phyloP scores from a whole-genome alignment of 2,113 vertebrate genomes.

The Picathartes gymnocephalus region DNA sequence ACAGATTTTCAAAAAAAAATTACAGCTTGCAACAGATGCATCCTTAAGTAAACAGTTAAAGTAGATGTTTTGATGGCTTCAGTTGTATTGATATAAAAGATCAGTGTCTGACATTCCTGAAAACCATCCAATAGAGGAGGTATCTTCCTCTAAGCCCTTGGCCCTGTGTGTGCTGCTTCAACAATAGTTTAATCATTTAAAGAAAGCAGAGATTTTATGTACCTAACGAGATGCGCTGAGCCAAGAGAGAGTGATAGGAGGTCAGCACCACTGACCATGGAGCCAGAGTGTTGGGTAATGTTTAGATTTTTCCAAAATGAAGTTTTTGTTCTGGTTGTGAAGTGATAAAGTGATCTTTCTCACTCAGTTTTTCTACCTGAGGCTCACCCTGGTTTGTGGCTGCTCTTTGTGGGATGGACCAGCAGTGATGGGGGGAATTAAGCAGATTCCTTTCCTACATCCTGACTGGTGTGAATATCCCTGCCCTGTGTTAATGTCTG shows the following conservation, averaged over 20 bases:
- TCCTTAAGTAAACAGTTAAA: slow-evolving; percentile 47
- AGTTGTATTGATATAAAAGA: slow-evolving; percentile 12
- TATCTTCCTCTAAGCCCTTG: background rate
- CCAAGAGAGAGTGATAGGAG: background rate
- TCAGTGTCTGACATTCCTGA: slow-evolving; percentile 1
- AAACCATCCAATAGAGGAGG: background rate
- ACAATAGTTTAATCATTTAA: background rate
- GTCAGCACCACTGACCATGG: background rate
- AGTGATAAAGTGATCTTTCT: background rate
- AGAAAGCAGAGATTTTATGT: background rate
- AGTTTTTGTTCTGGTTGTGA: background rate
- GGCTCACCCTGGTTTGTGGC: background rate
- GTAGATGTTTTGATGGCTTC: slow-evolving; percentile 37
- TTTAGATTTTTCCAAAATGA: background rate
- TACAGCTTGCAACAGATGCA: slow-evolving; percentile 28
- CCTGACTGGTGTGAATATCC: background rate
- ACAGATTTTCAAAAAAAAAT: slow-evolving; percentile 21
- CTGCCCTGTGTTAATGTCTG: background rate
- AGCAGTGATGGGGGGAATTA: background rate
- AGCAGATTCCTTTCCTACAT: background rate
- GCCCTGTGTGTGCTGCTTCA: background rate
- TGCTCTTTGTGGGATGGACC: background rate
- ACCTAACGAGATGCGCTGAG: background rate
- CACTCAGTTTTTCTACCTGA: background rate
- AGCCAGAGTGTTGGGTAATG: background rate